Evolutionary conservation across 2,888 invertebrate species (phyloP).

Genomic region (Drymonia ruficornis): DNA sequence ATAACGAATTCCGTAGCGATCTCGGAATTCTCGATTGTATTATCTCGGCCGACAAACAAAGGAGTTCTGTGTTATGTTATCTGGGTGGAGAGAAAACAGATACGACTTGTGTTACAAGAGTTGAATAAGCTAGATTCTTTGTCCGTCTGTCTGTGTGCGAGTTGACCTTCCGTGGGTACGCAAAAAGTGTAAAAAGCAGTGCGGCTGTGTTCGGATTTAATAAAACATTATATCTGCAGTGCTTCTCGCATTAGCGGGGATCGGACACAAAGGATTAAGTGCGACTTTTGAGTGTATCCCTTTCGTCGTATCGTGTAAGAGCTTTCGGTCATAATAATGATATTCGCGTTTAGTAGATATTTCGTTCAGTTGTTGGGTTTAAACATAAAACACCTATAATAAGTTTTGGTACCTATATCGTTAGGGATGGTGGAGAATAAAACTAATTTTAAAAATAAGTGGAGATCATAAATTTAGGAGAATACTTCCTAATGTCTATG

Average conservation of each 20-base stretch:
- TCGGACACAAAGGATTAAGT: conserved; percentile 38
- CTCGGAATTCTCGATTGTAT: conserved; percentile 39
- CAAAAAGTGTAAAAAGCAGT: conserved; percentile 51
- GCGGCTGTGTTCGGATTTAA: conserved; percentile 42
- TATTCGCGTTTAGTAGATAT: neutral
- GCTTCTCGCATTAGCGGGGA: conserved; percentile 20
- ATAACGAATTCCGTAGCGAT: conserved; percentile 43
- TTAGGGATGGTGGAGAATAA: too few species aligned
- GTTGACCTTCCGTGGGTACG: conserved; percentile 41
- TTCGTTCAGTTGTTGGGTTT: neutral
- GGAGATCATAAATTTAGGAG: too few species aligned
- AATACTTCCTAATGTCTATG: too few species aligned
- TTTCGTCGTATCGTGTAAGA: conserved; percentile 27
- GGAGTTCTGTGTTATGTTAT: conserved; percentile 62
- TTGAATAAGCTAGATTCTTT: conserved; percentile 44
- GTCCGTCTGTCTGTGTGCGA: conserved; percentile 33
- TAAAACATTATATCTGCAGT: conserved; percentile 40
- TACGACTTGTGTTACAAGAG: conserved; percentile 30
- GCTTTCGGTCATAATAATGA: conserved; percentile 30
- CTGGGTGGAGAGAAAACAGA: conserved; percentile 51
- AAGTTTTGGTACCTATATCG: too few species aligned
- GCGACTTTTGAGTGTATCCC: conserved; percentile 26
- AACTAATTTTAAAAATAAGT: too few species aligned
- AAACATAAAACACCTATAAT: too few species aligned
- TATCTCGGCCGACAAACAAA: conserved; percentile 49